phyloP scores from a whole-genome alignment of 2,888 invertebrate species.

The Tachina lurida region DNA sequence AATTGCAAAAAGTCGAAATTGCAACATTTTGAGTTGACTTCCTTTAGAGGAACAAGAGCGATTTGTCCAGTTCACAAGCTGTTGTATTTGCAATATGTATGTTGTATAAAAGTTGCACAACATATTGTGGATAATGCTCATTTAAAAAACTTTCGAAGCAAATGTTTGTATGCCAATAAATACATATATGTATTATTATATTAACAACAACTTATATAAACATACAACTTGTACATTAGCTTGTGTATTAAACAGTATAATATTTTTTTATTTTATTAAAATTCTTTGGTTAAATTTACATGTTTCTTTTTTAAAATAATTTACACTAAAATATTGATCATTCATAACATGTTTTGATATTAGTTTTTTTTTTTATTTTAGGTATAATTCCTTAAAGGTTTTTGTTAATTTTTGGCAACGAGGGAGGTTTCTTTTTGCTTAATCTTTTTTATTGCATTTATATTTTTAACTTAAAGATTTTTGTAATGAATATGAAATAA shows the following conservation, averaged over 20 bases:
- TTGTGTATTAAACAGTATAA: not conserved
- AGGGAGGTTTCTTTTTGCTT: slow-evolving; percentile 41
- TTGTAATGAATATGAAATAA: not conserved
- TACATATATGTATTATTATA: too few relatives aligned
- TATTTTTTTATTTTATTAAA: slow-evolving; percentile 22
- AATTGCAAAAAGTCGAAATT: too few relatives aligned
- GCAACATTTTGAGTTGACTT: too few relatives aligned
- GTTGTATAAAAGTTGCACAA: too few relatives aligned
- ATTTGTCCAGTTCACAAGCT: too few relatives aligned
- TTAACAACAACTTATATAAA: too few relatives aligned
- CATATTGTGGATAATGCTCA: too few relatives aligned
- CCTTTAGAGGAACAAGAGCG: too few relatives aligned
- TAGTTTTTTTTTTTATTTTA: slow-evolving; percentile 15
- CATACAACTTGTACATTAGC: too few relatives aligned
- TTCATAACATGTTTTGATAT: slow-evolving; percentile 7
- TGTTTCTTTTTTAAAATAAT: slow-evolving; percentile 14
- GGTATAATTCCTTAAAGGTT: slow-evolving; percentile 8
- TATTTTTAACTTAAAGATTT: slow-evolving; percentile 11
- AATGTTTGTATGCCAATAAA: too few relatives aligned
- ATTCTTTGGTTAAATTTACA: slow-evolving; percentile 66
- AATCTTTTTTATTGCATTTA: slow-evolving; percentile 4
- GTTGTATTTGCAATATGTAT: too few relatives aligned
- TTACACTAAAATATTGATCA: slow-evolving; percentile 34
- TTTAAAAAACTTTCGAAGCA: too few relatives aligned
- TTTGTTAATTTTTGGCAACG: slow-evolving; percentile 59